Evolutionary conservation across 2,888 invertebrate species (phyloP).

Genomic region (Stramonita haemastoma): DNA sequence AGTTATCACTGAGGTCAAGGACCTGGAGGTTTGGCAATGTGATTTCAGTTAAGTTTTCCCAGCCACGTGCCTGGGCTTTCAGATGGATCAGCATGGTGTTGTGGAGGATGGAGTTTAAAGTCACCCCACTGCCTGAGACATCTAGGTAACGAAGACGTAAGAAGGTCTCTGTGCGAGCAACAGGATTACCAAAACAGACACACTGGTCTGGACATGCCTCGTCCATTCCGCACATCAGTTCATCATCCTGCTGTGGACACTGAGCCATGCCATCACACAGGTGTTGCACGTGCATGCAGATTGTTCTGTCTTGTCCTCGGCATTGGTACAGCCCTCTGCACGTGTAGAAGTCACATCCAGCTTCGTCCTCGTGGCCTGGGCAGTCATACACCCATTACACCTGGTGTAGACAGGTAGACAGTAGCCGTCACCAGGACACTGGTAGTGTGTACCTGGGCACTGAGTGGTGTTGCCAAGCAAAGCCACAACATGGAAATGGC

Average conservation of each 20-base stretch:
- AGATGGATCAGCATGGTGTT: background rate
- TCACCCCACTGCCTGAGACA: background rate
- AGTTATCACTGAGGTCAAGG: background rate
- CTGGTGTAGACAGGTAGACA: constrained; percentile 4
- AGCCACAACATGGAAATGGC: background rate
- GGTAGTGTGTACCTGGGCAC: constrained; percentile 8
- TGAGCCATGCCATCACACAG: background rate
- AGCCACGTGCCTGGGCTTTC: background rate
- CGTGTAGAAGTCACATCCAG: background rate
- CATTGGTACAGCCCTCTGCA: constrained; percentile 12
- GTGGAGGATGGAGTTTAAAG: background rate
- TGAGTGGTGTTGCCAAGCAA: background rate
- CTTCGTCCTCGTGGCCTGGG: constrained; percentile 4
- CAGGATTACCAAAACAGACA: background rate
- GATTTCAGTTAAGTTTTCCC: background rate
- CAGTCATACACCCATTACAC: constrained; percentile 17
- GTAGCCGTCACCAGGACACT: constrained; percentile 3
- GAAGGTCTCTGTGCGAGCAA: background rate
- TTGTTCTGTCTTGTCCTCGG: background rate
- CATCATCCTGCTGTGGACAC: background rate
- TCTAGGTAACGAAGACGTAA: background rate
- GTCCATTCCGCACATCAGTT: background rate
- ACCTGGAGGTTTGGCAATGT: background rate
- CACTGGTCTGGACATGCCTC: background rate
- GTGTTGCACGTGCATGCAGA: background rate